Conservation (phyloP, 2,888 invertebrate genomes). For the Zelleria hepariella region DNA sequence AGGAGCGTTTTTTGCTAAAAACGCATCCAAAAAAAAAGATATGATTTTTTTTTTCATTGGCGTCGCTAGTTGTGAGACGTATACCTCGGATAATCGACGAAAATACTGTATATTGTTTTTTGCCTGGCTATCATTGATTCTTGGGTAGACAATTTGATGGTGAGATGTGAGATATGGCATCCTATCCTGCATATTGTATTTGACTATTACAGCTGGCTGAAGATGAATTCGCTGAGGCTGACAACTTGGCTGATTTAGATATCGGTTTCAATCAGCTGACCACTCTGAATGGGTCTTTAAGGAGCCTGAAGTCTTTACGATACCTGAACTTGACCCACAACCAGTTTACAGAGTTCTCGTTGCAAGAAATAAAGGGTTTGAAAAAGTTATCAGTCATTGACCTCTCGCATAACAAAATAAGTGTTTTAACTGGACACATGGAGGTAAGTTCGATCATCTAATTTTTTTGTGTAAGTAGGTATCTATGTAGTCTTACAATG, state of each 20-base stretch:
- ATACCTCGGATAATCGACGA: too few species aligned
- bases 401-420: conserved; percentile 82
- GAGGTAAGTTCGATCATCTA: conserved; percentile 72
- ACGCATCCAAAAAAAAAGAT: too few species aligned
- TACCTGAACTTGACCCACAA: conserved; percentile 84
- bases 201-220: conserved; percentile 69
- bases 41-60: too few species aligned
- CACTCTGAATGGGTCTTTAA: conserved; percentile 80
- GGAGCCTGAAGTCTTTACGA: conserved; percentile 76
- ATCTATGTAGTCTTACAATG: background rate
- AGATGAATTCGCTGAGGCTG: conserved; percentile 83
- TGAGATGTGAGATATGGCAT: too few species aligned
- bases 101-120: too few species aligned
- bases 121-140: too few species aligned
- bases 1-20: too few species aligned
- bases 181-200: background rate
- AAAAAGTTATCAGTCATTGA: conserved; percentile 80
- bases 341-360: conserved; percentile 81
- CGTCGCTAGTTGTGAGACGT: too few species aligned
- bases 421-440: conserved; percentile 75
- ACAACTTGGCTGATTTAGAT: conserved; percentile 77
- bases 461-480: too few species aligned
- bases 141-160: too few species aligned
- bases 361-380: conserved; percentile 83
- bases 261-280: conserved; percentile 81